Base-by-base conservation (phyloP, 2,797 vertebrate species). In the Myiotriccus ornatus region DNA sequence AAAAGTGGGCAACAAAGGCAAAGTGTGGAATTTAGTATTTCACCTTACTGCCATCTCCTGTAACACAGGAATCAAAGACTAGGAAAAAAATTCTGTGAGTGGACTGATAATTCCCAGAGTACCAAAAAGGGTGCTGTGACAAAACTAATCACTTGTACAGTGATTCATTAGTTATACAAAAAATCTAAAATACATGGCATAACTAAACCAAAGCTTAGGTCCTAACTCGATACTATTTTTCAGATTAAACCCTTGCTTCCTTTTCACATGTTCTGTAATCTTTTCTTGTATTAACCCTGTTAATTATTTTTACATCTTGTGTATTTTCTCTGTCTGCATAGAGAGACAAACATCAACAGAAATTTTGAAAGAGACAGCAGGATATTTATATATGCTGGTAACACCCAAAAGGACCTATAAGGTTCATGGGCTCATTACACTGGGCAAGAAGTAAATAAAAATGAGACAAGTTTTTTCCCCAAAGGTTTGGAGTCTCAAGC, bases 1-100 rank as follows among this genome's bases (percentile, higher is more conserved):
- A 90, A 89, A 95, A 39, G 49, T 32, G 89, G 74, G 73, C 64
- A 92, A 68, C 23, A 78, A 95, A 95, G 60, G 49, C 49, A 67
- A 79, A 93, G 56, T 34, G 64, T 47, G 50, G 74, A 69, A 84
- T 87, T 91, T 63, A 88, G 23, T 67, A 65, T 87, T 92, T 89
- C 76, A 56, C 39, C 46, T 96, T 86, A 63, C n/a, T 81, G 67
- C 8, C 23, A 65, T 39, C 63, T 96, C 69, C 76, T 84, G 46
- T 73, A 71, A 85, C 21, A 83, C 3, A 60, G 76, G 47, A 94
- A 79, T 70, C 62, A 83, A 95, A 89, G 68, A 50, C 14, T 39
- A 65, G 53, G 87, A 89, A 37, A 20, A 63, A 78, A 87, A 37
- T n/a, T 41, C 37, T 56, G 25, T 63, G 64, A 77, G 19, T 77